Evolutionary conservation across 2,888 invertebrate species (phyloP).

Genomic region (Phasia obesa): DNA sequence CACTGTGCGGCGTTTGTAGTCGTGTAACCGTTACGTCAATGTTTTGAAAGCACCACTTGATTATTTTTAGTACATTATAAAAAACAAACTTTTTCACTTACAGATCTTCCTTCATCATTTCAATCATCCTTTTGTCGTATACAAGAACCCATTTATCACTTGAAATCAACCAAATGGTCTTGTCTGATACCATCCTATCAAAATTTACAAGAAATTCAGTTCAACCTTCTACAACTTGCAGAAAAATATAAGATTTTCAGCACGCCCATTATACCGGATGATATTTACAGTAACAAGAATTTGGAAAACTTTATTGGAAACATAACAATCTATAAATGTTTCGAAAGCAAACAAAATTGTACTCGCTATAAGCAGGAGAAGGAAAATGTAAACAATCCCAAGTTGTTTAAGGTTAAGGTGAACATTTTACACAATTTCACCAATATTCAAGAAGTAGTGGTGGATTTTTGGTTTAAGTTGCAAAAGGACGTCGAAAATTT

Average conservation of each 20-base stretch:
- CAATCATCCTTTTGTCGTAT: constrained; percentile 76
- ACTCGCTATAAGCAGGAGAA: not conserved
- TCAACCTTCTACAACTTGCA: constrained; percentile 72
- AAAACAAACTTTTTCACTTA: not conserved
- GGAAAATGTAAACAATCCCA: not conserved
- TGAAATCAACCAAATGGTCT: constrained; percentile 72
- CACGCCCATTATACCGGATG: constrained; percentile 69
- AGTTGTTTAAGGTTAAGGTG: constrained; percentile 69
- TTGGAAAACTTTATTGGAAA: constrained; percentile 13
- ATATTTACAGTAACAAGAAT: constrained; percentile 31
- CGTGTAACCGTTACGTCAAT: no score
- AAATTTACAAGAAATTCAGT: constrained; percentile 71
- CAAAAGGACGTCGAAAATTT: not conserved
- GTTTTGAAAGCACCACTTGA: no score
- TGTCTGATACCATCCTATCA: constrained; percentile 73
- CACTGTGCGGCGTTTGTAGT: no score
- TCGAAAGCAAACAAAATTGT: constrained; percentile 21
- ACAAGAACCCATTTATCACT: constrained; percentile 76
- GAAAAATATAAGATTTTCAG: constrained; percentile 70
- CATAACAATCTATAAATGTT: constrained; percentile 44
- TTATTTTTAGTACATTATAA: no score
- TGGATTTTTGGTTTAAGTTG: constrained; percentile 35
- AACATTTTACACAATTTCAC: constrained; percentile 75
- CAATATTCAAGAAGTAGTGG: constrained; percentile 28
- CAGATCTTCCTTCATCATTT: constrained; percentile 77